A percentile compares a stretch with the other conserved stretches of the same genome.
These are phyloP conservation scores for Sander lucioperca DNA, from an alignment of 2,113 vertebrate species.

Conservation along the genomic window DNA sequence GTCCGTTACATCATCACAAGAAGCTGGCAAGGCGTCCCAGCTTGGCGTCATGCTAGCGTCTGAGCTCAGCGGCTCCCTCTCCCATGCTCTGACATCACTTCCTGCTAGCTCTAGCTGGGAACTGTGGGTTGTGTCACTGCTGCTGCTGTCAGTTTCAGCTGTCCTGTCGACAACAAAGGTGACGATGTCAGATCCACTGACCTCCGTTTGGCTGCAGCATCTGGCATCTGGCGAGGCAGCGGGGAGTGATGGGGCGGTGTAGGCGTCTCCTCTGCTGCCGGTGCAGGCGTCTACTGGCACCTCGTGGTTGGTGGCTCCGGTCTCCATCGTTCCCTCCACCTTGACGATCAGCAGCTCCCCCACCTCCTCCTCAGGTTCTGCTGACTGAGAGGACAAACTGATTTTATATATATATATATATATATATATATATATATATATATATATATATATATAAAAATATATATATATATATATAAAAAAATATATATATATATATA, in stretches of 20 bases:
- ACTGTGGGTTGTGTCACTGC: slow-evolving; percentile 5
- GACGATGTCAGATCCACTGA: slow-evolving; percentile 73
- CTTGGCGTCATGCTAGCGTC: neutral
- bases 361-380: slow-evolving; percentile 51
- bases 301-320: neutral
- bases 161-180: slow-evolving; percentile 54
- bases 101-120: slow-evolving; percentile 16
- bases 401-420: no score
- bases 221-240: neutral
- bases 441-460: no score
- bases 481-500: no score
- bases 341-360: slow-evolving; percentile 62
- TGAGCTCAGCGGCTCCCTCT: neutral
- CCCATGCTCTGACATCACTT: slow-evolving; percentile 48
- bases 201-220: slow-evolving; percentile 53
- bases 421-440: no score
- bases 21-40: neutral
- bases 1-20: neutral
- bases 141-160: slow-evolving; percentile 33
- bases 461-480: no score
- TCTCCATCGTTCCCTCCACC: slow-evolving; percentile 56
- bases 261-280: neutral
- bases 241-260: neutral
- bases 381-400: slow-evolving; percentile 51
- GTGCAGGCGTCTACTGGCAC: neutral